Conservation (phyloP, 2,888 invertebrate species). For the Lasioglossum leucozonium region DNA sequence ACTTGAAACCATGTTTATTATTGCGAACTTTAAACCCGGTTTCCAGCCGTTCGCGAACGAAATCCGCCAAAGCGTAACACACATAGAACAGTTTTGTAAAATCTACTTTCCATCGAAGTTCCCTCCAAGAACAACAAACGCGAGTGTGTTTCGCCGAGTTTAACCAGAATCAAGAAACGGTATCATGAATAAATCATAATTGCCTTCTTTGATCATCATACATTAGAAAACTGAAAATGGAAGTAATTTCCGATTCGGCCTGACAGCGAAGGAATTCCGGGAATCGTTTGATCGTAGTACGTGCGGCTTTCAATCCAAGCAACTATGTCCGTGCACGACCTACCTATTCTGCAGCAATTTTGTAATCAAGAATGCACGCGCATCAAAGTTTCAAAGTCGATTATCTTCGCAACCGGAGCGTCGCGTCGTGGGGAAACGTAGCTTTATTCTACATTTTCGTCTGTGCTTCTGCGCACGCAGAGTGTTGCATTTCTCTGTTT, state of each 20-base stretch:
- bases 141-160: not conserved
- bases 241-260: not conserved
- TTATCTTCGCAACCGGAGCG: not conserved
- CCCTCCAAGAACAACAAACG: not conserved
- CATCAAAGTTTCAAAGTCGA: conserved; percentile 6
- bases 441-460: not conserved
- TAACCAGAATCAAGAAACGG: not conserved
- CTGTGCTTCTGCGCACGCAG: not conserved
- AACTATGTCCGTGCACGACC: not conserved
- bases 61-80: too few species aligned
- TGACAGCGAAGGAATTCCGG: not conserved
- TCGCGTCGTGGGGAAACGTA: not conserved
- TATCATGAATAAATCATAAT: not conserved
- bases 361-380: conserved; percentile 2
- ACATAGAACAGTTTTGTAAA: not conserved
- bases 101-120: not conserved
- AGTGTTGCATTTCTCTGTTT: not conserved
- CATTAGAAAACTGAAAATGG: not conserved
- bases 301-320: not conserved
- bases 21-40: too few species aligned
- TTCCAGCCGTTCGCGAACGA: too few species aligned
- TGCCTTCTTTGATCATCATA: not conserved
- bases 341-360: not conserved
- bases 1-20: too few species aligned
- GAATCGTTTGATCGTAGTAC: not conserved